These are phyloP conservation scores for Onthophagus taurus DNA, from an alignment of 1,140 invertebrate genomes.

Conservation along the genomic window DNA sequence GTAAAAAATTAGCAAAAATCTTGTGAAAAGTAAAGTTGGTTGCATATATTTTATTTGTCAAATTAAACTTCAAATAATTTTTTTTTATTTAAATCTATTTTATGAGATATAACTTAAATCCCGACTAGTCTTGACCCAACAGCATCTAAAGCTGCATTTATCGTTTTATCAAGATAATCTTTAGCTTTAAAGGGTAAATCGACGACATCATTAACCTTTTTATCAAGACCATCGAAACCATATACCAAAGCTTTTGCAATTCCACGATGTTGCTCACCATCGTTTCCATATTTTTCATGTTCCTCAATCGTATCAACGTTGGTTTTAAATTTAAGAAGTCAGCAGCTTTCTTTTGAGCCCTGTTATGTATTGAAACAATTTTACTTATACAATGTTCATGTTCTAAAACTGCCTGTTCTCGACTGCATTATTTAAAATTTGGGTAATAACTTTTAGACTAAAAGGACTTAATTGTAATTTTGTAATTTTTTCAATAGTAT, in stretches of 20 bases:
- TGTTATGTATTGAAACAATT: constrained; percentile 2
- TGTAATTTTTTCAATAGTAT: too few species aligned
- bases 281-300: constrained; percentile 9
- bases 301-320: constrained; percentile 2
- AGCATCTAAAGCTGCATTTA: constrained; percentile 3
- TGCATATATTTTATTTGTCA: too few species aligned
- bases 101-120: too few species aligned
- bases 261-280: neutral
- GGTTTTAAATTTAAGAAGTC: neutral
- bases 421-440: constrained; percentile 7
- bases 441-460: too few species aligned
- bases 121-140: neutral
- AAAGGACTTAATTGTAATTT: too few species aligned
- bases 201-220: neutral
- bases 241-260: neutral
- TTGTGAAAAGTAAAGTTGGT: too few species aligned
- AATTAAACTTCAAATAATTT: too few species aligned
- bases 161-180: neutral
- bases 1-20: too few species aligned
- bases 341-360: neutral
- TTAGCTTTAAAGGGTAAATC: constrained; percentile 5
- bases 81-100: too few species aligned
- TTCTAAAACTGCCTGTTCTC: neutral
- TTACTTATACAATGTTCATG: constrained; percentile 6
- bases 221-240: neutral